phyloP scores from a whole-genome alignment of 2,113 vertebrate species.

The Sakesphorus luctuosus region DNA sequence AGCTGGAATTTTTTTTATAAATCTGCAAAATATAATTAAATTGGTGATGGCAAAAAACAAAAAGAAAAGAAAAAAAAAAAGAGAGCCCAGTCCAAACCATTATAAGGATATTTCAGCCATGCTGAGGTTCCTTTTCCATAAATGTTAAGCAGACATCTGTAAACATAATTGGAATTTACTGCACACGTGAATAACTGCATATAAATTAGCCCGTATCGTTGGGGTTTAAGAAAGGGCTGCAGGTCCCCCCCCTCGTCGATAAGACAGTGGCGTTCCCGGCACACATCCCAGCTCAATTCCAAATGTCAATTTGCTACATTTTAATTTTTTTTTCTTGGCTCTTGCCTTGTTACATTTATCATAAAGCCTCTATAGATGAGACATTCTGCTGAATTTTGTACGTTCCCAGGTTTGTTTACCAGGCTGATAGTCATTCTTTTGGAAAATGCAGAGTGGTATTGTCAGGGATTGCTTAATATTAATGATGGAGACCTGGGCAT shows the following conservation, averaged over 20 bases:
- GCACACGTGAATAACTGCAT: conserved; percentile 91
- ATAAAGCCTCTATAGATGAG: neutral
- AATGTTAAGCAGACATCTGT: conserved; percentile 89
- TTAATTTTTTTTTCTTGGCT: neutral
- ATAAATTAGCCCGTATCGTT: conserved; percentile 76
- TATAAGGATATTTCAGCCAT: conserved; percentile 56
- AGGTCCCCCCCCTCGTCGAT: neutral
- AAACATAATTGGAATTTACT: conserved; percentile 91
- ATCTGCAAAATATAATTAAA: conserved; percentile 62
- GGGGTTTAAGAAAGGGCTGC: conserved; percentile 28
- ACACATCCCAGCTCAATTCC: conserved; percentile 33
- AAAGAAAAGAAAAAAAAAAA: neutral
- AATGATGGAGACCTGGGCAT: neutral
- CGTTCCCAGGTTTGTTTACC: neutral
- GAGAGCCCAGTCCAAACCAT: neutral
- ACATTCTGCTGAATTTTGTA: neutral
- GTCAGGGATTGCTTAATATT: conserved; percentile 13
- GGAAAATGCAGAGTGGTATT: neutral
- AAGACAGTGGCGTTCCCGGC: neutral
- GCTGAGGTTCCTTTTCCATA: conserved; percentile 69
- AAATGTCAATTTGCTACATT: conserved; percentile 54
- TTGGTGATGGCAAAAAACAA: neutral
- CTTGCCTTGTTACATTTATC: conserved; percentile 31
- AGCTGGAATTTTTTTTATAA: neutral
- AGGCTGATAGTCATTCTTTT: neutral